Evolutionary conservation across 2,888 invertebrate species (phyloP).

Genomic region (Apamea sordens): DNA sequence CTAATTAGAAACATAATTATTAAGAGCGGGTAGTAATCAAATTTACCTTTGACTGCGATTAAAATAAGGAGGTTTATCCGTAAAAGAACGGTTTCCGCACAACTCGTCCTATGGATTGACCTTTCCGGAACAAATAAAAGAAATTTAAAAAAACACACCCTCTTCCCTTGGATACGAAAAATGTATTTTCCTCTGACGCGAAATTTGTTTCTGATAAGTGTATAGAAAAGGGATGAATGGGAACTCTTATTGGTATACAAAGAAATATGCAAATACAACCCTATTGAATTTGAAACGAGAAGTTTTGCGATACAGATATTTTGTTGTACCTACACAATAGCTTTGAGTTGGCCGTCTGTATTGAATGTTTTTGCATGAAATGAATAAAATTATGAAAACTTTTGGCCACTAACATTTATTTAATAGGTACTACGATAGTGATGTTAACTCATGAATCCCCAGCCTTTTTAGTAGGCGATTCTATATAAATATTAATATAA

Average conservation of each 20-base stretch:
- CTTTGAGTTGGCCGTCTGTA: constrained; percentile 37
- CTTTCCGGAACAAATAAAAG: constrained; percentile 64
- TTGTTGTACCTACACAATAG: constrained; percentile 62
- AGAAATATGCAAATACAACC: constrained; percentile 58
- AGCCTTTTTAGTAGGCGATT: neutral
- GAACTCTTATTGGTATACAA: constrained; percentile 55
- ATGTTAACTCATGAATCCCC: neutral
- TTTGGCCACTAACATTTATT: constrained; percentile 6
- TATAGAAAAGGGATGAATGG: constrained; percentile 60
- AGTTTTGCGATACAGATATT: constrained; percentile 63
- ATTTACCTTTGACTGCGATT: neutral
- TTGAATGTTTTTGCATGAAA: constrained; percentile 34
- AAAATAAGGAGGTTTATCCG: constrained; percentile 46
- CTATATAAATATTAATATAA: neutral
- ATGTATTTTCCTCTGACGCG: constrained; percentile 43
- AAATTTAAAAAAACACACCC: constrained; percentile 38
- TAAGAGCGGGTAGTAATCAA: constrained; percentile 5
- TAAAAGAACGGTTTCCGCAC: constrained; percentile 58
- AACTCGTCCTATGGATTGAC: constrained; percentile 59
- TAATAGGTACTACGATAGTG: neutral
- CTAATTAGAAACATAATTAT: constrained; percentile 19
- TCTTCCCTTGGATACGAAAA: constrained; percentile 44
- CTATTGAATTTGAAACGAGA: constrained; percentile 64
- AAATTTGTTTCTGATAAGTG: constrained; percentile 65
- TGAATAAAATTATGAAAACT: constrained; percentile 27